phyloP scores from a whole-genome alignment of 2,113 vertebrate species.

The Salvator merianae region DNA sequence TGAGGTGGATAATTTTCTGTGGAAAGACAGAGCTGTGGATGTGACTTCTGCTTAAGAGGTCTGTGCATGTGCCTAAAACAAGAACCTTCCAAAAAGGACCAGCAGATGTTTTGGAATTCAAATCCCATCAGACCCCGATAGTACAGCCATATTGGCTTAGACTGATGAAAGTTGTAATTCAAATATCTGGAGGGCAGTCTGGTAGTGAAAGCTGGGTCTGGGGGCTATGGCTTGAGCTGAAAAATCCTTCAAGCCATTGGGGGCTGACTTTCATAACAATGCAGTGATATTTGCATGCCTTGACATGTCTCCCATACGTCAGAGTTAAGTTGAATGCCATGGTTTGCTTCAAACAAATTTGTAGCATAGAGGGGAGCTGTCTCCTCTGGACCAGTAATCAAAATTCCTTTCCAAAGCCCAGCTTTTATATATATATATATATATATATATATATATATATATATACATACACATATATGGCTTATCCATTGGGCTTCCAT shows the following conservation, averaged over 20 bases:
- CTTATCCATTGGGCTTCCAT: background rate
- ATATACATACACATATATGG: no score
- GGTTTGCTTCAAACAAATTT: background rate
- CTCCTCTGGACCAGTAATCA: background rate
- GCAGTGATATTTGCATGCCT: background rate
- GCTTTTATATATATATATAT: no score
- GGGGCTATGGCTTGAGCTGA: background rate
- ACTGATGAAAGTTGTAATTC: background rate
- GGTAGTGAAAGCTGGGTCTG: background rate
- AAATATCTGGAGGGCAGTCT: background rate
- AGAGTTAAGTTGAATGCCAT: background rate
- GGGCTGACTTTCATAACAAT: background rate
- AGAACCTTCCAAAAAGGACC: constrained; percentile 7
- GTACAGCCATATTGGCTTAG: background rate
- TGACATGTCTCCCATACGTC: background rate
- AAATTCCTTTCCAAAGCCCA: background rate
- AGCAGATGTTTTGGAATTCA: rapidly evolving
- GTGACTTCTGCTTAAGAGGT: constrained; percentile 11
- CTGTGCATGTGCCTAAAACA: background rate
- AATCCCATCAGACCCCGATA: background rate
- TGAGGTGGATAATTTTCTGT: constrained; percentile 35
- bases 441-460: no score
- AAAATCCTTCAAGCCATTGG: background rate
- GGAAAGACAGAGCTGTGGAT: constrained; percentile 42
- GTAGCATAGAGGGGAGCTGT: background rate